Base-by-base conservation (phyloP, 2,888 invertebrate genomes). In the Rapana venosa region DNA sequence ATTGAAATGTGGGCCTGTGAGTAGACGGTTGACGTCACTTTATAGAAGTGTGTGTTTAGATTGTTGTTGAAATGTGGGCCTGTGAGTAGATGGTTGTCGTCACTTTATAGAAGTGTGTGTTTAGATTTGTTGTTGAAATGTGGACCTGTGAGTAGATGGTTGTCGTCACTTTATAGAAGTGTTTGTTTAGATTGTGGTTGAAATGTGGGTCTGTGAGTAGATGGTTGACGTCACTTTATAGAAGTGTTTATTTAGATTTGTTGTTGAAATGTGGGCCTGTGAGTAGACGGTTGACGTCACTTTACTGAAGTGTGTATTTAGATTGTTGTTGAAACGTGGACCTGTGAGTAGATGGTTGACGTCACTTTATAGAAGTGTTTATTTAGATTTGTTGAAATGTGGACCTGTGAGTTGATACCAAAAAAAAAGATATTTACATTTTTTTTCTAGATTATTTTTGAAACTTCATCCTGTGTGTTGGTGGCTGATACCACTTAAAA, bases 1-100 rank as follows among this genome's bases (percentile, higher is more conserved):
- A n/a, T n/a, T n/a, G n/a, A n/a, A n/a, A n/a, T n/a, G n/a, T 30
- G 96, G 96, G 85, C 94, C 96, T 35, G 96, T 96, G 92, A 93
- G 95, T 94, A 32, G 79, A 15, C 26, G 79, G 15, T 79, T 15
- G 30, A 13, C 30, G 13, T 26, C 32, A 15, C 26, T 30, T 6
- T 15, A 26, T 22, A 79, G 26, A 2, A 47, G 58, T 58, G 26
- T 1, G 83, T 56, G 20, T 6, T 8, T 32, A 5, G 30, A 15
- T 79, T 11, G 30, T 79, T 30, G n/a, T n/a, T n/a, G n/a, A n/a
- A n/a, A n/a, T n/a, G n/a, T 30, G 96, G 96, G 85, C 94, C 96
- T 35, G 96, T 96, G 92, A 93, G 95, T 94, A 32, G 79, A 15
- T 79, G 79, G 15, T 79, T 15, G 30, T 26, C 30, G 13, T 26